These are phyloP conservation scores for Oscheius myriophilus DNA, from an alignment of 2,888 invertebrate species.

Conservation along the genomic window DNA sequence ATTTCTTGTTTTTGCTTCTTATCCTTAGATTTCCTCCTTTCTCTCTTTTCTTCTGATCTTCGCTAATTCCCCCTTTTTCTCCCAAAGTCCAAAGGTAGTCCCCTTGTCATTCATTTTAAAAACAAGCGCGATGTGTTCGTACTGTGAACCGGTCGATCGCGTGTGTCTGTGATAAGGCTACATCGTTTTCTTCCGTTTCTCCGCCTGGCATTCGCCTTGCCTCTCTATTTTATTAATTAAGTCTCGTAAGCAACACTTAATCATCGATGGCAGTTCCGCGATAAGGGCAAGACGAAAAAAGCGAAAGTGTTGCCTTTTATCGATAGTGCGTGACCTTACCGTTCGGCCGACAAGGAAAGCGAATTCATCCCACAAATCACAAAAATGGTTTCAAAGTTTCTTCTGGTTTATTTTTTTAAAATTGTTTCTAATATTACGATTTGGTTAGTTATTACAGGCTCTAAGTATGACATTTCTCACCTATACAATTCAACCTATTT, in stretches of 20 bases:
- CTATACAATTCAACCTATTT: too few relatives aligned
- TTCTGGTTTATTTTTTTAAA: too few relatives aligned
- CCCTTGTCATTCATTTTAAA: too few relatives aligned
- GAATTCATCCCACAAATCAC: neutral
- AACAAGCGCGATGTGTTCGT: neutral
- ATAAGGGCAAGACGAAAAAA: neutral
- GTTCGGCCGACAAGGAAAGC: neutral
- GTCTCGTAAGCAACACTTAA: neutral
- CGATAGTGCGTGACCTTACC: neutral
- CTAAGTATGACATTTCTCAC: too few relatives aligned
- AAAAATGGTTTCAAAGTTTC: neutral
- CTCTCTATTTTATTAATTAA: neutral
- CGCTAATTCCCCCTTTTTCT: too few relatives aligned
- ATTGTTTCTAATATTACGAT: too few relatives aligned
- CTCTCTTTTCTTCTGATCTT: too few relatives aligned
- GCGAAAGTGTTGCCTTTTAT: neutral
- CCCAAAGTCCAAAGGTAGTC: too few relatives aligned
- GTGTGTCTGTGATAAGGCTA: slow-evolving; percentile 25
- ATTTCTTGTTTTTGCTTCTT: too few relatives aligned
- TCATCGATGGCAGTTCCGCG: neutral
- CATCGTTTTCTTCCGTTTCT: neutral
- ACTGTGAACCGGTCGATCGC: slow-evolving; percentile 16
- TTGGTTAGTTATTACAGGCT: too few relatives aligned
- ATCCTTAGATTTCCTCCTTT: too few relatives aligned
- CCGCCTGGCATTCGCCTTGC: neutral